Evolutionary conservation across 2,888 invertebrate genomes (phyloP), one percentile per base, ranked within the genome.

Genomic region (Nemurella pictetii): DNA sequence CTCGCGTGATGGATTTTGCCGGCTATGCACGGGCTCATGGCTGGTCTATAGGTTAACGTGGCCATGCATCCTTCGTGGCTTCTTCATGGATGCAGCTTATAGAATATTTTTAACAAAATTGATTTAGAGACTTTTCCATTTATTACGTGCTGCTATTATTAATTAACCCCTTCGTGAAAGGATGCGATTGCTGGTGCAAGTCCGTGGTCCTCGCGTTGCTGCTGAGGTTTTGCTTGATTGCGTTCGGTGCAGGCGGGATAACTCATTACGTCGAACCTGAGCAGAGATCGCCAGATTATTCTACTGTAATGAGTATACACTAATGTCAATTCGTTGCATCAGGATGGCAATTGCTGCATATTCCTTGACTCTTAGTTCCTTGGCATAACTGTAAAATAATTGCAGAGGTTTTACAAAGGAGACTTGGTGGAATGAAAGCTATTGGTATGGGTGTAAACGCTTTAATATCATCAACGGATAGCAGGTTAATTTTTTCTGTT

Each of bases 51-150:
- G 28, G 75, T 26, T n/a, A 75, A 27, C 27, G 27, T 75, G 9
- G 75, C 55, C 55, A 36, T 12, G 55, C 26, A 27, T 9, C 28
- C 26, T 7, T 25, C 12, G 28, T 75, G 75, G 75, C 75, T 75
- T 0, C 75, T 75, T 9, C 29, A 0, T 78, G 32, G 4, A 78
- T 55, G 32, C 32, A 78, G 15, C 26, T 12, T 29, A 20, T 3
- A 32, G 75, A 28, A 75, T 9, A 75, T 75, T 27, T 75, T 75
- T 26, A 5, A 27, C 1, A 27, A 72, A 83, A 83, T 83, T 83
- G 83, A 83, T 83, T 83, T 55, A 83, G 74, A 83, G 30, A 77
- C 75, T 84, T 55, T 77, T 78, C 78, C 84, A 84, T 84, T 75
- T 84, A 84, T 77, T 84, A 84, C 84, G 84, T 84, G 84, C 26